phyloP scores from a whole-genome alignment of 2,113 vertebrate species.

The Grus americana region DNA sequence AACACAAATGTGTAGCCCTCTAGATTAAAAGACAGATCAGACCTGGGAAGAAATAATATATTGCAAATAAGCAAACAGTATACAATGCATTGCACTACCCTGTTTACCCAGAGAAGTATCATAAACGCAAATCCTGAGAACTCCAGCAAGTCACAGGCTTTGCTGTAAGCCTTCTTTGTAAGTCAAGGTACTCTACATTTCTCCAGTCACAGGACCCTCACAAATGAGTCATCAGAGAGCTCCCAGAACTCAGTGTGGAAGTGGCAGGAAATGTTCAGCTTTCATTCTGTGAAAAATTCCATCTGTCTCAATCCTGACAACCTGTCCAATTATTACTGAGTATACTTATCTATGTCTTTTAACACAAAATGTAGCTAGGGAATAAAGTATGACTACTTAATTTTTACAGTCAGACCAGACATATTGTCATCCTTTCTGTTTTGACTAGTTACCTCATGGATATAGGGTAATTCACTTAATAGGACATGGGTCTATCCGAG shows the following conservation, averaged over 20 bases:
- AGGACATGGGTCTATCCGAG: neutral
- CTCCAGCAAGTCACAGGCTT: neutral
- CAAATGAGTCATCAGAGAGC: neutral
- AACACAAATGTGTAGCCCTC: constrained; percentile 87
- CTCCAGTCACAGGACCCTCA: neutral
- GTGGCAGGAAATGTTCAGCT: neutral
- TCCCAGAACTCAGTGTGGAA: neutral
- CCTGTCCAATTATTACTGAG: neutral
- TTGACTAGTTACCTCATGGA: neutral
- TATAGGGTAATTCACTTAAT: neutral
- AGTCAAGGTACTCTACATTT: neutral
- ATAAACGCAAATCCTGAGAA: neutral
- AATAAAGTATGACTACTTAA: neutral
- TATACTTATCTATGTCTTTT: neutral
- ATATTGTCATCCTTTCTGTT: neutral
- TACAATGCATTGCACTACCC: neutral
- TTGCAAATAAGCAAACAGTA: neutral
- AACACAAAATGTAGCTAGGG: neutral
- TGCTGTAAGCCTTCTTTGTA: neutral
- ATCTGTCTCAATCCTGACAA: neutral
- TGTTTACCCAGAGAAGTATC: neutral
- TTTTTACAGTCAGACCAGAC: neutral
- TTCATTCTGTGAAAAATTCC: neutral
- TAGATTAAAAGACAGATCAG: constrained; percentile 88
- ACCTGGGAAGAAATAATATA: constrained; percentile 71